Percentiles rank a stretch among this genome's conserved stretches.
phyloP scores from a whole-genome alignment of 2,797 vertebrate species.

The Propithecus perrieri region DNA sequence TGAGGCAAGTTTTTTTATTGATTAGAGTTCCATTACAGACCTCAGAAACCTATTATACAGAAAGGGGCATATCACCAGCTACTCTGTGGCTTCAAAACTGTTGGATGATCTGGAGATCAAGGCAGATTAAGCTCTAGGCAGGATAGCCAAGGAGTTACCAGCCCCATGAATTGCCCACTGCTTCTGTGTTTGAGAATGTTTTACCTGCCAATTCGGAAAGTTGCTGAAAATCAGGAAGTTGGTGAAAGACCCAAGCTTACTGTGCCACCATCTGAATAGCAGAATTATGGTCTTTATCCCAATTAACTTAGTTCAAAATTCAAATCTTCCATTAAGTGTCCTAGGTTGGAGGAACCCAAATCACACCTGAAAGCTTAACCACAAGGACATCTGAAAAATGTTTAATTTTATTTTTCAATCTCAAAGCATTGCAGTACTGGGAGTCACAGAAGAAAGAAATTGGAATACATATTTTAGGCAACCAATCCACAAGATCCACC shows the following conservation, averaged over 20 bases:
- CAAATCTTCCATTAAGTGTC: neutral
- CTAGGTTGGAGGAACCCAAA: neutral
- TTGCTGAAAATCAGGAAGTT: neutral
- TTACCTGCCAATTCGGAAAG: neutral
- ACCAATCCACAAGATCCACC: neutral
- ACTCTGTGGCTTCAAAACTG: neutral
- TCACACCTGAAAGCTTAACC: neutral
- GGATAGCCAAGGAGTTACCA: neutral
- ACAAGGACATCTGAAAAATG: neutral
- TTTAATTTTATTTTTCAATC: constrained; percentile 38
- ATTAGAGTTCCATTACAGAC: neutral
- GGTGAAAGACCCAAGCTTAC: neutral
- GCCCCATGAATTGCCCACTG: neutral
- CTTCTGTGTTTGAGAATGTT: neutral
- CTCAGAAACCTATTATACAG: neutral
- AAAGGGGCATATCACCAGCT: neutral
- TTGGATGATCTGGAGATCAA: neutral
- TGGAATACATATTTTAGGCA: neutral
- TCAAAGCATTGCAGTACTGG: neutral
- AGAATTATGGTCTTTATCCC: neutral
- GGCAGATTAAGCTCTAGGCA: neutral
- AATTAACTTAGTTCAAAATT: neutral
- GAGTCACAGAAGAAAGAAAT: neutral
- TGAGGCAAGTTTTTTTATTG: neutral
- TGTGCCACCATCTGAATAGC: neutral